Evolutionary conservation across 2,797 vertebrate genomes (phyloP), one percentile per base, ranked within the genome.

Genomic region (Microctenopoma steveboyesi): DNA sequence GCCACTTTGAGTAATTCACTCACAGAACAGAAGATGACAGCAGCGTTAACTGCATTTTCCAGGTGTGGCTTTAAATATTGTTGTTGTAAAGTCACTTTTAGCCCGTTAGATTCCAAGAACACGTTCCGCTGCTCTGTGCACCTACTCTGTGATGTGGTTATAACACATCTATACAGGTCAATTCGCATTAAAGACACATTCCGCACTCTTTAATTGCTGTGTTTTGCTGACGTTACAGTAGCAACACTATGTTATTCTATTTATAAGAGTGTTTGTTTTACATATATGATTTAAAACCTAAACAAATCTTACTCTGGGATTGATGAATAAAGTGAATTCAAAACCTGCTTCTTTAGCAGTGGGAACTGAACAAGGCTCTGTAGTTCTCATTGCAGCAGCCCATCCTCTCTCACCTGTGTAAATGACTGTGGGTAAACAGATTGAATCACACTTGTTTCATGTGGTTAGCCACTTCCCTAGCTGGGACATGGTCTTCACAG

Each of bases 391-490:
- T 53, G 76, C 58, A 42, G 77, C 69, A 51, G 67, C 83, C 78
- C 74, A 58, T 78, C 85, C 79, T 86, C 78, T 70, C 79, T 90
- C 90, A 92, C 91, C 91, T 92, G 90, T 90, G 86, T 83, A 92
- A 92, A 91, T 91, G 78, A 86, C 85, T 61, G 82, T 68, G 68
- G 71, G 86, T 83, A 92, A 90, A 91, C 90, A 91, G 33, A 74
- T 75, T 56, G 75, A 72, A 82, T 86, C 74, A 22, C 79, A 68
- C 81, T 47, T 80, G 87, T 78, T 91, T 91, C 83, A 92, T 92
- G 91, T 92, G 91, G 91, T 88, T 83, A 76, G 84, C 91, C 88
- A 90, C 90, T 91, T 92, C 91, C 90, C 83, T 72, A 50, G 76
- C 79, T 73, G 83, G 89, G 88, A 88, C 78, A 74, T 76, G 64